Evolutionary conservation across 2,797 vertebrate species (phyloP).

Genomic region (Mus spretus): DNA sequence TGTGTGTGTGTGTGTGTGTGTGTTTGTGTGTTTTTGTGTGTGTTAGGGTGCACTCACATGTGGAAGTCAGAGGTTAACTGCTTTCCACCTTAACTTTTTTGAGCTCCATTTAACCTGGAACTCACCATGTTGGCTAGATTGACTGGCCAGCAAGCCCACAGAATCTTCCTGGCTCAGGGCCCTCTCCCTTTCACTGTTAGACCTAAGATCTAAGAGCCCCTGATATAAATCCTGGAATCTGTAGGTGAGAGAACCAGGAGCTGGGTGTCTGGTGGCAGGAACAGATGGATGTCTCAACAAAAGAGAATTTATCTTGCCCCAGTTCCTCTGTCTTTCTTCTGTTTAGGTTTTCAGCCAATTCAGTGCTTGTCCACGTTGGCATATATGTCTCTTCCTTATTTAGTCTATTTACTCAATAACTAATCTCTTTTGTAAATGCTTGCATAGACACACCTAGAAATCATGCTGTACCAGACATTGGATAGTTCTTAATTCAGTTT

Average conservation of each 20-base stretch:
- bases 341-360: neutral
- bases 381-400: neutral
- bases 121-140: neutral
- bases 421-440: neutral
- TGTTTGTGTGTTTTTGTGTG: neutral
- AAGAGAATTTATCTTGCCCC: conserved; percentile 2
- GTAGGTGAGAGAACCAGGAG: neutral
- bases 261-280: neutral
- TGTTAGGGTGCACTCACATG: neutral
- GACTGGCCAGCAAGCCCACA: neutral
- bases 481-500: neutral
- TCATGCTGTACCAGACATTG: neutral
- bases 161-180: neutral
- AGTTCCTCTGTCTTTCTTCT: neutral
- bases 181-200: neutral
- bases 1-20: neutral
- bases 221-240: neutral
- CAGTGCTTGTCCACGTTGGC: neutral
- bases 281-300: neutral
- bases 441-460: neutral
- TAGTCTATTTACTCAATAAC: neutral
- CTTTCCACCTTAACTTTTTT: neutral
- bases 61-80: neutral
- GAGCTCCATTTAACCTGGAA: neutral
- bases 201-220: neutral